Evolutionary conservation across 2,797 vertebrate species (phyloP).

Genomic region (Spheniscus humboldti): DNA sequence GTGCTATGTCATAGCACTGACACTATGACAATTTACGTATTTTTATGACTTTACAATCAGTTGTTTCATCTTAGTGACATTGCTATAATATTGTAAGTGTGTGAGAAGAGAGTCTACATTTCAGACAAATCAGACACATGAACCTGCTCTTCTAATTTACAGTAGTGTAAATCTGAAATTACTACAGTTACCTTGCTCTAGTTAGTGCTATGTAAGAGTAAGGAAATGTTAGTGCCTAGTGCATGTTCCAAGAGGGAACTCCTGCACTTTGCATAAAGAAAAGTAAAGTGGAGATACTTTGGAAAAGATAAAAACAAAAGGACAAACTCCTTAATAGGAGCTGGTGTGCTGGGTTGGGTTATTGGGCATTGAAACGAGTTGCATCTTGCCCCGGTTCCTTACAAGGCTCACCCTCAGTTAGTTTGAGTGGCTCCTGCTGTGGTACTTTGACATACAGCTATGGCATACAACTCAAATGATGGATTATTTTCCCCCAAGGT

Average conservation of each 20-base stretch:
- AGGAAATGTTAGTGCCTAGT: background rate
- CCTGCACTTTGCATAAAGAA: background rate
- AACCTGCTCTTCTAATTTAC: background rate
- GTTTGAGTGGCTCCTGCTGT: background rate
- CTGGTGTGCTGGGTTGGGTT: background rate
- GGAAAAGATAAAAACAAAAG: background rate
- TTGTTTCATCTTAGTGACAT: background rate
- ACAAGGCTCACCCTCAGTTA: background rate
- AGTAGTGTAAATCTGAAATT: background rate
- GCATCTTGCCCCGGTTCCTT: background rate
- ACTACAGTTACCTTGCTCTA: background rate
- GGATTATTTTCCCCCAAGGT: background rate
- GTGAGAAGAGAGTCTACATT: background rate
- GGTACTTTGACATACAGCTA: background rate
- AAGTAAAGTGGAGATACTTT: background rate
- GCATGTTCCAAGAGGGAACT: background rate
- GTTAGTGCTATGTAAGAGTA: background rate
- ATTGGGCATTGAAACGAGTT: background rate
- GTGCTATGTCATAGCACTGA: background rate
- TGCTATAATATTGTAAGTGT: background rate
- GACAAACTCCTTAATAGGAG: background rate
- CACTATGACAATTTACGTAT: background rate
- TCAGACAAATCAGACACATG: background rate
- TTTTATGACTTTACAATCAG: background rate
- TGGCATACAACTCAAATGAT: background rate